Evolutionary conservation across 2,113 vertebrate genomes (phyloP).

Genomic region (Alligator sinensis): DNA sequence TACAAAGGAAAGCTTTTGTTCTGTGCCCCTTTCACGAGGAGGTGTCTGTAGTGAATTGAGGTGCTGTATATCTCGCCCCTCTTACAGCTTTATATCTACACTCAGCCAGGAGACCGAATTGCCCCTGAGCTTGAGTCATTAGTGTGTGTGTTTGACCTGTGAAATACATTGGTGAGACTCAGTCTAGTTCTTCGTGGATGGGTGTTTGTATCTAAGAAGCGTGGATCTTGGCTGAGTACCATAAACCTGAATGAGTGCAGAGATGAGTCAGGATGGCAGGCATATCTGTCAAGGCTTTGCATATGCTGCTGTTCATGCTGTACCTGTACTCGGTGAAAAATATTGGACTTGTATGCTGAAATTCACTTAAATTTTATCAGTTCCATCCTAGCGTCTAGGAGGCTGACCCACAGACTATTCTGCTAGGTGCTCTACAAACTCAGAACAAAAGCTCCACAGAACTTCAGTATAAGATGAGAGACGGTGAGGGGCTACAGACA

Average conservation of each 20-base stretch:
- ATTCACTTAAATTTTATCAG: too few species aligned
- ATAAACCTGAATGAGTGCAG: neutral
- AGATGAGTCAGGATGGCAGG: neutral
- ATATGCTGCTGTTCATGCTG: neutral
- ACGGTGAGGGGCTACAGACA: too few species aligned
- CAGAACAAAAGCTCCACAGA: too few species aligned
- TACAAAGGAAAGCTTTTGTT: neutral
- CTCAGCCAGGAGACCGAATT: neutral
- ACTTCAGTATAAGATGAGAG: too few species aligned
- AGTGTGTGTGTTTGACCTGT: neutral
- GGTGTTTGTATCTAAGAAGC: fast-evolving
- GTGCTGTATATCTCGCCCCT: neutral
- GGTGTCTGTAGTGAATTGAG: neutral
- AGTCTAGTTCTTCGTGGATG: neutral
- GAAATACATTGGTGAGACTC: neutral
- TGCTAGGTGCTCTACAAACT: too few species aligned
- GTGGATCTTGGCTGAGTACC: neutral
- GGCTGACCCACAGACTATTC: too few species aligned
- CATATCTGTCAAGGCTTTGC: neutral
- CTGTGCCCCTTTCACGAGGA: neutral
- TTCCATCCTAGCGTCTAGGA: too few species aligned
- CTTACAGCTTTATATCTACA: neutral
- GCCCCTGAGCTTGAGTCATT: neutral
- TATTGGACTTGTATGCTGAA: too few species aligned
- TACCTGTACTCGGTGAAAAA: too few species aligned